Base-by-base conservation (phyloP, 2,888 invertebrate species). In the Oligia latruncula region DNA sequence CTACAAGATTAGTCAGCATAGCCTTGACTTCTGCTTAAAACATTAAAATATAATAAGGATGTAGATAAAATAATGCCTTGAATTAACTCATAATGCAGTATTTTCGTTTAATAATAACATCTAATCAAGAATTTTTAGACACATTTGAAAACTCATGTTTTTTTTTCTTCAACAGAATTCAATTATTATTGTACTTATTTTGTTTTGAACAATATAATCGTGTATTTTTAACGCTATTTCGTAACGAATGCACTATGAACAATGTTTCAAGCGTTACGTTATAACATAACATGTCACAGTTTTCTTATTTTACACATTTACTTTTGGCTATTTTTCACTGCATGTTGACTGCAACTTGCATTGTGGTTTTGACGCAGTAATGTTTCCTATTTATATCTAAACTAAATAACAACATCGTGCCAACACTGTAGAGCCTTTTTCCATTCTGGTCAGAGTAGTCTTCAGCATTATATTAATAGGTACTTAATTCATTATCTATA, bases 11-110 rank as follows among this genome's bases (percentile, higher is more conserved):
- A 77, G 71, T 35, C 2, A 60, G 40, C 43, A 40, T 64, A 46
- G 4, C 89, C 88, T 82, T 89, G 88, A 89, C 77, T 80, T 87
- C 78, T 86, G 78, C 75, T 77, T 75, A 81, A 64, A 71, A 78
- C 66, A 82, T 89, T 84, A 81, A 49, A 74, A 62, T 60, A 70
- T 83, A 78, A 86, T 80, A 89, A 87, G 88, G 85, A 88, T 89
- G 78, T 79, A 62, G 76, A 77, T 70, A 40, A 72, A 62, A 81
- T 71, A n/a, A 1, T 75, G 40, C 78, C 84, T 89, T 89, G 82
- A 84, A 79, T 74, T 82, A 74, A 79, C 55, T 68, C 71, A 73
- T 78, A 77, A 81, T 72, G 43, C 72, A 78, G 71, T 68, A 77
- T 76, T 80, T 73, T 77, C 17, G 67, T 60, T 74, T 11, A 23